Evolutionary conservation across 2,888 invertebrate genomes (phyloP).

Genomic region (Melipona bicolor): DNA sequence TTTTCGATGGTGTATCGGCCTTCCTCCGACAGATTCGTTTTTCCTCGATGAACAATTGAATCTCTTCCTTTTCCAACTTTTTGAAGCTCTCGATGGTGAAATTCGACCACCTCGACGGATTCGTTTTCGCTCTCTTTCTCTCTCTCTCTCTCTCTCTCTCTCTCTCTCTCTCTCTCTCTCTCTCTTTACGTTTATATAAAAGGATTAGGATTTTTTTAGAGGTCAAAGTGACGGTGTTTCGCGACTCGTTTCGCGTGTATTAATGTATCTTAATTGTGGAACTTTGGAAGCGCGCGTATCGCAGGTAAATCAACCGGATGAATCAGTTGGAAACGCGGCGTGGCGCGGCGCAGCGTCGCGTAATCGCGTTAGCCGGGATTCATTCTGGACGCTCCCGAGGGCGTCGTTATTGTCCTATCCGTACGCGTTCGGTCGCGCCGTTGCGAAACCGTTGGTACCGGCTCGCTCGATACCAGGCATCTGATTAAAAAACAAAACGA

Average conservation of each 20-base stretch:
- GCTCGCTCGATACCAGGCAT: conserved; percentile 42
- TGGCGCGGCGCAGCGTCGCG: conserved; percentile 67
- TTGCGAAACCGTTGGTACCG: conserved; percentile 14
- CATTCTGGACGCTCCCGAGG: conserved; percentile 74
- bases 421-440: conserved; percentile 40
- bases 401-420: conserved; percentile 77
- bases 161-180: too few relatives aligned
- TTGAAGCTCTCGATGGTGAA: too few relatives aligned
- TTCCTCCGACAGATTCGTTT: too few relatives aligned
- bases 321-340: conserved; percentile 70
- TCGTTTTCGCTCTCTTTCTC: too few relatives aligned
- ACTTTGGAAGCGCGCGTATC: conserved; percentile 50
- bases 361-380: conserved; percentile 79
- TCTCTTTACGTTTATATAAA: too few relatives aligned
- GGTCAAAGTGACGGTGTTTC: background rate
- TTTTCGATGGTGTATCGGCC: too few relatives aligned
- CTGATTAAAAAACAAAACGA: conserved; percentile 58
- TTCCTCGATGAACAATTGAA: too few relatives aligned
- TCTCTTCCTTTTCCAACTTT: too few relatives aligned
- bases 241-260: background rate
- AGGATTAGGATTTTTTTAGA: background rate
- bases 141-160: too few relatives aligned
- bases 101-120: too few relatives aligned
- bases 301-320: conserved; percentile 79
- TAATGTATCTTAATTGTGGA: conserved; percentile 6